Base-by-base conservation (phyloP, 2,797 vertebrate species). In the Mus caroli region DNA sequence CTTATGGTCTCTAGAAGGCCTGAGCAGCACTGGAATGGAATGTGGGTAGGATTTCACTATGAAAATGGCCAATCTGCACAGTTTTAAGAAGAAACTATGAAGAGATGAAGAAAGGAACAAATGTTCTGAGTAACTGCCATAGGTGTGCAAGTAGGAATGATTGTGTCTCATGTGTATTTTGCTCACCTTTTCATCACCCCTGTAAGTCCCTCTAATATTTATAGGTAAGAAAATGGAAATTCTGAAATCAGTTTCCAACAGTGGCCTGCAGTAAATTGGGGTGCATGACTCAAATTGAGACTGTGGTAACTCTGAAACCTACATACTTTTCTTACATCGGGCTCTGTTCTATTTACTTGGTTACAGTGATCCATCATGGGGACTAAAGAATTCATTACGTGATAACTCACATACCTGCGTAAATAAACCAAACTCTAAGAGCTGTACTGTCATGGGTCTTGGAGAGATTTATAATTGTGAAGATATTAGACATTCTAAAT, bases 281-380 rank as follows among this genome's bases (percentile, higher is more conserved):
- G 19, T 1, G 0, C 3, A 40, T 1, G 43, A 62, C 17, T 54
- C 46, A 62, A 52, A 75, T 0, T 6, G 22, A 82, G 31, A 40
- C 19, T 37, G 40, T 31, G 62, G 62, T 26, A 83, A 67, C 15
- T 40, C 75, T 17, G 73, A 83, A 54, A 2, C 4, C n/a, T 34
- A 6, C 10, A 19, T 0, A 0, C 20, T 82, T 85, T 77, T 7
- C 73, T 24, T 11, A 37, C 0, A 28, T 0, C 0, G 1, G 15
- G 19, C 19, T 69, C 11, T 64, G 26, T 15, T 84, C 28, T 71
- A 20, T 7, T 60, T 9, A 4, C 26, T 60, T 17, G 46, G 1
- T 34, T 7, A 54, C 17, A 87, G 26, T 11, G 31, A 91, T n/a
- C 26, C 3, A 22, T 1, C 69, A 83, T 4, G 0, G 4, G 52